A percentile compares a stretch with the other conserved stretches of the same genome.
phyloP scores from a whole-genome alignment of 2,888 invertebrate genomes.

The Calameuta pallipes region DNA sequence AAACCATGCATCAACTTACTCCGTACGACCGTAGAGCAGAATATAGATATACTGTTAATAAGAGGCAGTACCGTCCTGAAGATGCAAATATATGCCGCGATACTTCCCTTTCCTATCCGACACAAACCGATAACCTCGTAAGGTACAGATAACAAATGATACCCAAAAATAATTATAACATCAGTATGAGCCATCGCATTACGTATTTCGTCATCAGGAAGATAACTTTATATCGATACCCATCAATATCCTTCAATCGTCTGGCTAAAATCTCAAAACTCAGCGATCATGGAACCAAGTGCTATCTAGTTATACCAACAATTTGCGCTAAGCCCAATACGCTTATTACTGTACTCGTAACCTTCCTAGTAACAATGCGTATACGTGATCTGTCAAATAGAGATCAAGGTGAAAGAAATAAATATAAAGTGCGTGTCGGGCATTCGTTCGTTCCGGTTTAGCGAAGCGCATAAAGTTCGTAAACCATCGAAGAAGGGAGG shows the following conservation, averaged over 20 bases:
- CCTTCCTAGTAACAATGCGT: background rate
- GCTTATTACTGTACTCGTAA: background rate
- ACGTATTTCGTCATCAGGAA: background rate
- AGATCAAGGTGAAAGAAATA: background rate
- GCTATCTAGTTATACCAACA: background rate
- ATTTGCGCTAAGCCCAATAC: background rate
- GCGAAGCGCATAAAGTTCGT: background rate
- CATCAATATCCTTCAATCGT: background rate
- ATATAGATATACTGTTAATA: background rate
- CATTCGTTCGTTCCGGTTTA: background rate
- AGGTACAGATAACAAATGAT: no score
- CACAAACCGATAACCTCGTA: no score
- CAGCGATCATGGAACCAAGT: background rate
- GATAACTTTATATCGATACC: no score
- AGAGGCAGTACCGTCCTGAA: no score
- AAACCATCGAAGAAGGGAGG: background rate
- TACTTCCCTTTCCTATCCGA: no score
- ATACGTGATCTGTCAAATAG: background rate
- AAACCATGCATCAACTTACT: no score
- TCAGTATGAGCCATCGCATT: background rate
- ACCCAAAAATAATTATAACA: no score
- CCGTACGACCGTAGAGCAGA: background rate
- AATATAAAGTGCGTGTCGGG: background rate
- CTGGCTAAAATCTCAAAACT: background rate
- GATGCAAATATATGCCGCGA: no score